phyloP scores from a whole-genome alignment of 64 coral and sea anemone species.

The Porites lutea region DNA sequence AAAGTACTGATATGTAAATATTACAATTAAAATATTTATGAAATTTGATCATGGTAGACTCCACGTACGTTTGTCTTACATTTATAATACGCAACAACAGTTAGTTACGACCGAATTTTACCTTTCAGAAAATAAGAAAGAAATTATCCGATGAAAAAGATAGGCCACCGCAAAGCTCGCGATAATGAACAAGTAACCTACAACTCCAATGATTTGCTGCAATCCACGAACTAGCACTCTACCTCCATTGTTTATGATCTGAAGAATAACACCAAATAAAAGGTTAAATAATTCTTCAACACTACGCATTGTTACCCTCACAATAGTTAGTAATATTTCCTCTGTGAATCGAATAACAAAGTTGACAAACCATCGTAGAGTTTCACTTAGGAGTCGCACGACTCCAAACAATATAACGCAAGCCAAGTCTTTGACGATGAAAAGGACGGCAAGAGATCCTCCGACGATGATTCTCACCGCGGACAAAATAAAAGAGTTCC shows the following conservation, averaged over 20 bases:
- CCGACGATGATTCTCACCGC: not conserved
- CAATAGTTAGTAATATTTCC: not conserved
- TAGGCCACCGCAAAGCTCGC: not conserved
- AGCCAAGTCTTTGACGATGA: constrained; percentile 1
- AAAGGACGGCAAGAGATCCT: not conserved
- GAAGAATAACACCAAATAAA: not conserved
- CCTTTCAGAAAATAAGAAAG: not conserved
- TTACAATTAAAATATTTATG: no score
- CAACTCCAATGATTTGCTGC: not conserved
- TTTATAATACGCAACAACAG: no score
- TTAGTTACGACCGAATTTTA: not conserved
- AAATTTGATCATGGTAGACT: no score
- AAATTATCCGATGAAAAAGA: not conserved
- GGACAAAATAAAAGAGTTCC: not conserved
- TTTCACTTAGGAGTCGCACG: not conserved
- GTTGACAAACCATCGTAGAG: not conserved
- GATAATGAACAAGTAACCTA: not conserved
- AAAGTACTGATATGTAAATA: not conserved
- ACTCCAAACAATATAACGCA: not conserved
- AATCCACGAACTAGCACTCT: not conserved
- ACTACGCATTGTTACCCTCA: not conserved
- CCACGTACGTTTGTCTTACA: no score
- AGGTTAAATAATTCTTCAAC: not conserved
- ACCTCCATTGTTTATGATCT: not conserved
- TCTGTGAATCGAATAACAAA: not conserved